phyloP scores from a whole-genome alignment of 1,140 invertebrate species.

The Melanaphis sacchari region DNA sequence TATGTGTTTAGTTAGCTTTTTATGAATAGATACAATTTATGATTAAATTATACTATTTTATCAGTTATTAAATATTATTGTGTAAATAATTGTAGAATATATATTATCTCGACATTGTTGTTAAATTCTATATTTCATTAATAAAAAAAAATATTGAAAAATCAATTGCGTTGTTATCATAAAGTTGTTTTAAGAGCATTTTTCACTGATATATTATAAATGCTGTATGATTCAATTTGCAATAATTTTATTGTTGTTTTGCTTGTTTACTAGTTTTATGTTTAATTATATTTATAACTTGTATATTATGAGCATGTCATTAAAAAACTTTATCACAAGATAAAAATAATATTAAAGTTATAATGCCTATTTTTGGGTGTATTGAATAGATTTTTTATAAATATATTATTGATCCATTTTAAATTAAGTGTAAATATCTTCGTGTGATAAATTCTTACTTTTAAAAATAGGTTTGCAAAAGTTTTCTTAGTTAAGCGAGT shows the following conservation, averaged over 20 bases:
- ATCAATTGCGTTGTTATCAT: not conserved
- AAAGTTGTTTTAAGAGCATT: not conserved
- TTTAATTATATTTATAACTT: too few species aligned
- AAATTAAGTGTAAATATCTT: too few species aligned
- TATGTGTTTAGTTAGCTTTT: not conserved
- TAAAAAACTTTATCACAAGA: too few species aligned
- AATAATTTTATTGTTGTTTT: not conserved
- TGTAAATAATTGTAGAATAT: slow-evolving; percentile 16
- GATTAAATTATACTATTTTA: not conserved
- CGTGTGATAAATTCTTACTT: too few species aligned
- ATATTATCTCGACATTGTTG: slow-evolving; percentile 33
- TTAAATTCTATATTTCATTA: slow-evolving; percentile 37
- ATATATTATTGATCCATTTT: too few species aligned
- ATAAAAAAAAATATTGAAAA: slow-evolving; percentile 13
- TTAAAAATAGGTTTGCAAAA: too few species aligned
- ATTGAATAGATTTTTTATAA: too few species aligned
- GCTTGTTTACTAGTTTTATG: too few species aligned
- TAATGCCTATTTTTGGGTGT: too few species aligned
- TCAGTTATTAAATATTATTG: not conserved
- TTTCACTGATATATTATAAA: not conserved
- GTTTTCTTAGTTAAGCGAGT: too few species aligned
- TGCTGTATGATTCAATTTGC: not conserved
- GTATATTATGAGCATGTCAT: too few species aligned
- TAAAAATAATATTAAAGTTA: too few species aligned
- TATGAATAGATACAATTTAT: not conserved